A percentile compares a stretch with the other conserved stretches of the same genome.
phyloP scores from a whole-genome alignment of 2,113 vertebrate genomes.

The Gorsachius goisagi region DNA sequence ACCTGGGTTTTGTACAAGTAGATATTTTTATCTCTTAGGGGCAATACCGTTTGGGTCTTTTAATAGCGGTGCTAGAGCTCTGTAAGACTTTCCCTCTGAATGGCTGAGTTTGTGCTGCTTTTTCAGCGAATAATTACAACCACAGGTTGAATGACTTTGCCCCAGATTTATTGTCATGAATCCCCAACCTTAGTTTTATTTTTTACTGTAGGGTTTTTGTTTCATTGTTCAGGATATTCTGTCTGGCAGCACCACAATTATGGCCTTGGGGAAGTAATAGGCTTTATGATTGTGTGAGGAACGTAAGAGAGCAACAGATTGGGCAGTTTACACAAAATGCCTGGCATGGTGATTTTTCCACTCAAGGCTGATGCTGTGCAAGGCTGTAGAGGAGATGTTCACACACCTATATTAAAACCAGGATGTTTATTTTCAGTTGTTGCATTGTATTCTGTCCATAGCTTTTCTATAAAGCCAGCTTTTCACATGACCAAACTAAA shows the following conservation, averaged over 20 bases:
- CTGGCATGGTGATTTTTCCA: neutral
- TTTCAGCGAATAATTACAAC: constrained; percentile 8
- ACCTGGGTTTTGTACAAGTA: neutral
- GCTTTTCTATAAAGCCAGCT: neutral
- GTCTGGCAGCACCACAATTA: neutral
- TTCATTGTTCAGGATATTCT: constrained; percentile 13
- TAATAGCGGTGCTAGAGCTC: neutral
- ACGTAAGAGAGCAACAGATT: neutral
- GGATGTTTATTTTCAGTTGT: neutral
- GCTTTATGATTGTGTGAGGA: constrained; percentile 11
- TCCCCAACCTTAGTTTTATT: neutral
- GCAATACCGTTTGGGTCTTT: neutral
- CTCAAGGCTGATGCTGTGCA: neutral
- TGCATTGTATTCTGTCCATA: neutral
- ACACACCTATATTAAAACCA: neutral
- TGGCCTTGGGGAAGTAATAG: constrained; percentile 3
- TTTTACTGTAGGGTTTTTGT: neutral
- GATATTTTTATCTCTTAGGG: neutral
- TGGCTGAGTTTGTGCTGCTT: neutral
- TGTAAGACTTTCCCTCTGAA: neutral
- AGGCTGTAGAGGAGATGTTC: neutral
- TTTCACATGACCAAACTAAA: neutral
- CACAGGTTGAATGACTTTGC: neutral
- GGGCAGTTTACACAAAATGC: constrained; percentile 9
- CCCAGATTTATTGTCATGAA: neutral